These are phyloP conservation scores for zebrafish (Danio rerio) DNA, from an alignment of 2,113 vertebrate genomes.

Conservation along the genomic window DNA sequence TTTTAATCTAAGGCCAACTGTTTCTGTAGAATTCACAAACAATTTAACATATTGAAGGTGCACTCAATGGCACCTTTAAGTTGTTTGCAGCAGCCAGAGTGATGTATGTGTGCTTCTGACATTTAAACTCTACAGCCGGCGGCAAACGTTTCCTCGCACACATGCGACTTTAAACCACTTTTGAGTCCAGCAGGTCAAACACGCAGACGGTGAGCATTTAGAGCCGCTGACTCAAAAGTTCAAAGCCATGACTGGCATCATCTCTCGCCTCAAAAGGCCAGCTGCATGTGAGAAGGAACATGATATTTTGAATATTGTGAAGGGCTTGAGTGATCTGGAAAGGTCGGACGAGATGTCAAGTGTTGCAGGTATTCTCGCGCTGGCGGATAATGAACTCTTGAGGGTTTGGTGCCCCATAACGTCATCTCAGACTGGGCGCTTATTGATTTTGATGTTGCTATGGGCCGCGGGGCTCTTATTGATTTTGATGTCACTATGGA, in stretches of 20 bases:
- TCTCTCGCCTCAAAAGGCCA: neutral
- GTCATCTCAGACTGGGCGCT: neutral
- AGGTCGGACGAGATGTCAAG: conserved; percentile 45
- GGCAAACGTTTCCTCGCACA: neutral
- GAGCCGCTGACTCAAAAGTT: conserved; percentile 19
- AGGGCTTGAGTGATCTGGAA: conserved; percentile 43
- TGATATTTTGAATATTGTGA: conserved; percentile 49
- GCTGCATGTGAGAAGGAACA: neutral
- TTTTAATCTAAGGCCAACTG: too few relatives aligned
- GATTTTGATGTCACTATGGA: conserved; percentile 22
- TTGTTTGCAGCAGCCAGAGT: neutral
- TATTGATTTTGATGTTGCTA: conserved; percentile 32
- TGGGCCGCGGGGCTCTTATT: conserved; percentile 20
- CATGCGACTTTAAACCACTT: neutral
- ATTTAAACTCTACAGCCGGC: neutral
- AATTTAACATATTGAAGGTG: too few relatives aligned
- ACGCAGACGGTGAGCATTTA: neutral
- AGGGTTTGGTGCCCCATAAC: neutral
- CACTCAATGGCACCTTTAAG: too few relatives aligned
- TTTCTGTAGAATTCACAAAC: too few relatives aligned
- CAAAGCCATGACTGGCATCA: neutral
- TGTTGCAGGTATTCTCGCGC: conserved; percentile 48
- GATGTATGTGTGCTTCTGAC: conserved; percentile 29
- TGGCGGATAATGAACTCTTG: conserved; percentile 45
- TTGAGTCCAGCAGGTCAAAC: neutral